A percentile compares a stretch with the other conserved stretches of the same genome.
Conservation (phyloP, 92 coral and sea anemone species). For the Zoanthus sansibaricus region DNA sequence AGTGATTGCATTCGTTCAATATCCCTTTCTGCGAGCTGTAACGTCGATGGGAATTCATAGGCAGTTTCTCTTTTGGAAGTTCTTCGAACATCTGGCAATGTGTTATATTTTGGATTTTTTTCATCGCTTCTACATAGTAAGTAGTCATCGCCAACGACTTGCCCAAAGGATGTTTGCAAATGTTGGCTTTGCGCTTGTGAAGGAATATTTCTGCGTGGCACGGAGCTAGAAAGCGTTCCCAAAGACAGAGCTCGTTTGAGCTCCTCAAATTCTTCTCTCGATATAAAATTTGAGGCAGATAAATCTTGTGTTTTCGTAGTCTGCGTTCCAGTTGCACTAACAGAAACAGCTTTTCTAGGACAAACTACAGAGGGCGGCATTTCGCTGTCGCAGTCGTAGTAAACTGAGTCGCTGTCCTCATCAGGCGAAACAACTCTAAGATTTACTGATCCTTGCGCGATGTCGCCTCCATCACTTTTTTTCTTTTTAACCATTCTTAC, state of each 20-base stretch:
- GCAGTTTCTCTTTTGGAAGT: not conserved
- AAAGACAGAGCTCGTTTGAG: conserved; percentile 36
- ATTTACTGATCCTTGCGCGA: conserved; percentile 28
- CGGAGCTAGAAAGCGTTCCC: not conserved
- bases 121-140: not conserved
- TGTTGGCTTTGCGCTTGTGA: not conserved
- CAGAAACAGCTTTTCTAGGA: conserved; percentile 14
- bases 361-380: not conserved
- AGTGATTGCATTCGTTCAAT: conserved; percentile 8
- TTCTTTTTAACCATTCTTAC: conserved; percentile 61
- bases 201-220: not conserved
- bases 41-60: conserved; percentile 24
- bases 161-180: not conserved
- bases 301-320: not conserved
- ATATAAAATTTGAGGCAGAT: not conserved
- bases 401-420: conserved; percentile 24
- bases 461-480: conserved; percentile 31
- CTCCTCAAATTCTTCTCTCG: conserved; percentile 39
- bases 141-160: not conserved
- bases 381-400: conserved; percentile 53
- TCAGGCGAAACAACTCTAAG: conserved; percentile 33
- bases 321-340: conserved; percentile 27
- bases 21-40: conserved; percentile 23
- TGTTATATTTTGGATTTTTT: conserved; percentile 3
- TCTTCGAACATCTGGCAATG: conserved; percentile 18